These are phyloP conservation scores for Mesorhabditis sp. DNA, from an alignment of 2,888 invertebrate genomes.

Conservation along the genomic window DNA sequence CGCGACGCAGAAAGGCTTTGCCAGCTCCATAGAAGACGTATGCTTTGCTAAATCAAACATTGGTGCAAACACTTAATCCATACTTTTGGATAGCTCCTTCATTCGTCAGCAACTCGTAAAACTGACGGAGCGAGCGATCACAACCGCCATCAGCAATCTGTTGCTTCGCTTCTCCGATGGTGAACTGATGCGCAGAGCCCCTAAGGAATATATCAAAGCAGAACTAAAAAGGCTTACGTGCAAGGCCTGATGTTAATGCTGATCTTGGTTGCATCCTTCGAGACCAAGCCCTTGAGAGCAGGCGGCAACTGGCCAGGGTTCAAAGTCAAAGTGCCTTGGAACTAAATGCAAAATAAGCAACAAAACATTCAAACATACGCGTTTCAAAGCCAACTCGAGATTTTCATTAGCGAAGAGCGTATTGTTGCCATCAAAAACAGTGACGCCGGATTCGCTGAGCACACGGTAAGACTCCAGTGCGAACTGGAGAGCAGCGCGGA, in stretches of 20 bases:
- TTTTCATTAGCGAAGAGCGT: neutral
- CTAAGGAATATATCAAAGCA: neutral
- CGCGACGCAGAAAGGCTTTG: neutral
- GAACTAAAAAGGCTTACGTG: neutral
- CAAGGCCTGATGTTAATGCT: neutral
- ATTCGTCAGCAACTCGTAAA: constrained; percentile 3
- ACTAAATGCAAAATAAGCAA: constrained; percentile 1
- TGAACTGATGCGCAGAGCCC: neutral
- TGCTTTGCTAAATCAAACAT: neutral
- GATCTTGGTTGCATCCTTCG: neutral
- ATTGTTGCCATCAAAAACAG: neutral
- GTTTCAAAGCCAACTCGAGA: neutral
- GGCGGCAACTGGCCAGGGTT: neutral
- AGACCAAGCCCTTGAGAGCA: neutral
- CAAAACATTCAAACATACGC: neutral
- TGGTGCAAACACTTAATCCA: neutral
- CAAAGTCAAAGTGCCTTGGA: neutral
- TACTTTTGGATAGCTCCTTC: neutral
- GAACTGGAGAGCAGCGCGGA: constrained; percentile 1
- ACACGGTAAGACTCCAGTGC: neutral
- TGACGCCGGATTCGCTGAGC: neutral
- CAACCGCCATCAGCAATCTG: neutral
- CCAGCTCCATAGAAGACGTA: constrained; percentile 3
- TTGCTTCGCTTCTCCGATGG: neutral
- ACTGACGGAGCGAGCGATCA: neutral